Evolutionary conservation across 2,888 invertebrate species (phyloP), one percentile per base, ranked within the genome.

Genomic region (Malacosoma neustria): DNA sequence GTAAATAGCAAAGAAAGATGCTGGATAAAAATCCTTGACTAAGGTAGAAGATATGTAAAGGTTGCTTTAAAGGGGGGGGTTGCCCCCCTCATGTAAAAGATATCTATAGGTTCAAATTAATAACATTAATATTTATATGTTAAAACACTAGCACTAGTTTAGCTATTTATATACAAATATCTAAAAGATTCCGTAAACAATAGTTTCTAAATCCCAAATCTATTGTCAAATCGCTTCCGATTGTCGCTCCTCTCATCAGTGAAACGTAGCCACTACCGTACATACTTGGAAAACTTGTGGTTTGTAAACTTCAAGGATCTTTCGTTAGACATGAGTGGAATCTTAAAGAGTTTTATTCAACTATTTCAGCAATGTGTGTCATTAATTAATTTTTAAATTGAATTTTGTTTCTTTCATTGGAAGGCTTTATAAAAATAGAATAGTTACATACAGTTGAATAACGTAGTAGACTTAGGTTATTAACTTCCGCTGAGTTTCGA

Each of bases 221-320:
- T n/a, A n/a, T n/a, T n/a, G n/a, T 22, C 9, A 5, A 22, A 22
- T 9, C 22, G 22, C 22, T 22, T 22, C 22, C 5, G 22, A 9
- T 5, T 14, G 4, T 15, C 36, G 37, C 49, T 11, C 15, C 35
- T 35, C 34, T 13, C 14, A 1, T 37, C 6, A 37, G 30, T 9
- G 3, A 29, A 12, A 2, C 13, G 7, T 1, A 12, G 1, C 1
- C 5, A 33, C 13, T 4, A 33, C 34, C 32, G 34, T 36, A 44
- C 35, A 41, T 39, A 36, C 44, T 45, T 51, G 38, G 40, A 32
- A 46, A 54, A 41, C 41, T 45, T 36, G 42, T 41, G 46, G 46
- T 46, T 37, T 44, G 48, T 38, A 46, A 52, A 58, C 40, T 58
- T 42, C 46, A 46, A 45, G 37, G 51, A 51, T 54, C 41, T 58